Conservation (phyloP, 2,888 invertebrate genomes). For the Hypsopygia costalis region DNA sequence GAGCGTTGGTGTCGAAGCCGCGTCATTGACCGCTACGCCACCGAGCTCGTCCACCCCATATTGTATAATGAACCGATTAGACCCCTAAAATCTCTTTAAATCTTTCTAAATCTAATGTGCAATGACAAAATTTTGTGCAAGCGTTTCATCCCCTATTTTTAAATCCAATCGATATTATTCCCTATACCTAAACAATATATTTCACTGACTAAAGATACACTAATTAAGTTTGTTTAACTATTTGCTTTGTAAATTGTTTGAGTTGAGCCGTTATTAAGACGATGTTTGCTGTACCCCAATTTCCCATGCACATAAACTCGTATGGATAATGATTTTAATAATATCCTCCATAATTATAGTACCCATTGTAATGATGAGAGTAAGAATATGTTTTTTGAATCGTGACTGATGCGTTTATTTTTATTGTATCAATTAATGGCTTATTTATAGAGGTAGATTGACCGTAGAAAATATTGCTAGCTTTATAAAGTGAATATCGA, state of each 20-base stretch:
- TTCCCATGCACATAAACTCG: conserved; percentile 31
- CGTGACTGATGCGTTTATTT: conserved; percentile 30
- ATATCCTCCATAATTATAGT: conserved; percentile 12
- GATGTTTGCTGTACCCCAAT: conserved; percentile 48
- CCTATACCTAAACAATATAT: conserved; percentile 60
- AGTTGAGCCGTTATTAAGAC: conserved; percentile 62
- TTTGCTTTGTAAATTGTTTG: conserved; percentile 72
- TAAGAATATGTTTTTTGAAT: conserved; percentile 8
- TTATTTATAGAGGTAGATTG: too few species aligned
- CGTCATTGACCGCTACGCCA: too few species aligned
- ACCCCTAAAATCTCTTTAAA: too few species aligned
- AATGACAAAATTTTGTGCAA: too few species aligned
- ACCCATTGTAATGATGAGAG: not conserved
- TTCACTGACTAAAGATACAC: conserved; percentile 54
- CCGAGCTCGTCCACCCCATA: too few species aligned
- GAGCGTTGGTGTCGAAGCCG: too few species aligned
- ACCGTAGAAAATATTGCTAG: too few species aligned
- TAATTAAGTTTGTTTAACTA: conserved; percentile 72
- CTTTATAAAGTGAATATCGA: too few species aligned
- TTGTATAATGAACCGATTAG: too few species aligned
- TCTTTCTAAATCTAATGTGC: too few species aligned
- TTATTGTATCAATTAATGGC: too few species aligned
- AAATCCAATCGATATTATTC: conserved; percentile 43
- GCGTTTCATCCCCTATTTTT: conserved; percentile 65
- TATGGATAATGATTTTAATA: conserved; percentile 18